Conservation (phyloP, 1,140 invertebrate genomes). For the Formica selysi region DNA sequence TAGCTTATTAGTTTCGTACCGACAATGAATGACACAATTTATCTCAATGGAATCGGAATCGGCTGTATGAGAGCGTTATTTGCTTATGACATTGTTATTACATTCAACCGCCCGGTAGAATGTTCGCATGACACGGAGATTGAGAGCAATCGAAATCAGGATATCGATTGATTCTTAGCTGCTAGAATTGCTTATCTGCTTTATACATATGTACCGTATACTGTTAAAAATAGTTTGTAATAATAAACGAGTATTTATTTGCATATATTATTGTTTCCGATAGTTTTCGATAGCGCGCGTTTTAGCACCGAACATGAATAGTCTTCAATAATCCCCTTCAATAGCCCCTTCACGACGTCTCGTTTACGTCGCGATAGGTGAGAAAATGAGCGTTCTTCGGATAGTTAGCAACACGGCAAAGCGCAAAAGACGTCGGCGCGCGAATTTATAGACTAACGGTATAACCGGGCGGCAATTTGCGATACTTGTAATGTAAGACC, state of each 20-base stretch:
- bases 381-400: constrained; percentile 50
- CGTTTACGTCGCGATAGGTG: constrained; percentile 51
- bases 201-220: neutral
- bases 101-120: neutral
- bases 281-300: neutral
- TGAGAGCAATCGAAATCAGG: constrained; percentile 4
- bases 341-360: neutral
- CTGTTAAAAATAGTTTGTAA: neutral
- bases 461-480: constrained; percentile 59
- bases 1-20: constrained; percentile 65
- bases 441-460: constrained; percentile 61
- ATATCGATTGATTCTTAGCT: neutral
- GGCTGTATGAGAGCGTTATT: constrained; percentile 21
- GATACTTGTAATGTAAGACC: constrained; percentile 57
- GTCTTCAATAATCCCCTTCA: constrained; percentile 19
- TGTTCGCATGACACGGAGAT: neutral
- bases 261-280: neutral
- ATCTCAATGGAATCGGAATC: constrained; percentile 54
- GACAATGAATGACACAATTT: constrained; percentile 67
- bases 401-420: constrained; percentile 14
- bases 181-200: neutral
- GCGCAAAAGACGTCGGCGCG: constrained; percentile 42
- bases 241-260: neutral
- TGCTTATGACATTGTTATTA: constrained; percentile 14
- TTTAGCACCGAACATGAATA: neutral